These are phyloP conservation scores for Mimumesa dahlbomi DNA, from an alignment of 2,888 invertebrate species.

Conservation along the genomic window DNA sequence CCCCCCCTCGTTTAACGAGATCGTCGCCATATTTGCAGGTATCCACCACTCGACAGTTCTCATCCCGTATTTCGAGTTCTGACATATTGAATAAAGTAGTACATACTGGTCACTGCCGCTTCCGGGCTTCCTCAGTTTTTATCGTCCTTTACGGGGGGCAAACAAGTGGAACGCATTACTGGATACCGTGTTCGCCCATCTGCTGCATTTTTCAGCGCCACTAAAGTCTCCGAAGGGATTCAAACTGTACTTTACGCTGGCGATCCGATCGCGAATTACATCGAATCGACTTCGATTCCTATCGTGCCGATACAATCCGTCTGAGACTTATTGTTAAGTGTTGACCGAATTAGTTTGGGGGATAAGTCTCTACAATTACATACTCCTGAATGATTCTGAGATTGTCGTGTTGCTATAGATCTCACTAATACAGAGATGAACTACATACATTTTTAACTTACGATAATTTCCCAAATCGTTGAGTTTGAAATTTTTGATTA, in stretches of 20 bases:
- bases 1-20: too few relatives aligned
- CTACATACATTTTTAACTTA: too few relatives aligned
- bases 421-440: too few relatives aligned
- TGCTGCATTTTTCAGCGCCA: conserved; percentile 38
- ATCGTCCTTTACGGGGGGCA: conserved; percentile 24
- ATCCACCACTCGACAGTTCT: not conserved
- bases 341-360: too few relatives aligned
- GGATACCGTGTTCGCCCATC: conserved; percentile 54
- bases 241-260: conserved; percentile 15
- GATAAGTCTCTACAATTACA: too few relatives aligned
- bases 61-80: not conserved
- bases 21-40: not conserved
- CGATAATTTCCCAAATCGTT: too few relatives aligned
- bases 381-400: too few relatives aligned
- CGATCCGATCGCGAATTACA: conserved; percentile 19
- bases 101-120: conserved; percentile 13
- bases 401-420: too few relatives aligned
- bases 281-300: not conserved
- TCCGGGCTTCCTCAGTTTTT: conserved; percentile 39
- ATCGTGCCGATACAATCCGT: not conserved
- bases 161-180: conserved; percentile 53
- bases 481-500: too few relatives aligned
- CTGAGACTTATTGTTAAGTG: too few relatives aligned
- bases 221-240: conserved; percentile 26
- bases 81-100: conserved; percentile 31